Evolutionary conservation across 1,140 invertebrate genomes (phyloP).

Genomic region (Hormaphis cornu): DNA sequence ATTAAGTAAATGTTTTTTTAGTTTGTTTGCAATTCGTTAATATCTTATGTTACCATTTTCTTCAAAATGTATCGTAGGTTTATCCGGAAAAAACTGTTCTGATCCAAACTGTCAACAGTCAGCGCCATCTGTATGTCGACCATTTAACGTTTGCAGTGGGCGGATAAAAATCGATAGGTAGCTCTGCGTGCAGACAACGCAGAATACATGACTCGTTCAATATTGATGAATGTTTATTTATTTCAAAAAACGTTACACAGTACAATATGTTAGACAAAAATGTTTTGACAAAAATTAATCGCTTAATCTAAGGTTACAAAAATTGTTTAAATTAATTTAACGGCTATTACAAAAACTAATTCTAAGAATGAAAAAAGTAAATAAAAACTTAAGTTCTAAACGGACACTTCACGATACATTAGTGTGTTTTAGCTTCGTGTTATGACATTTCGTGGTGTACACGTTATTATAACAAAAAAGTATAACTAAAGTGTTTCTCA

Average conservation of each 20-base stretch:
- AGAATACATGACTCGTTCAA: neutral
- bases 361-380: neutral
- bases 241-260: neutral
- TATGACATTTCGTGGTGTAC: too few species aligned
- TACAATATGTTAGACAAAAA: neutral
- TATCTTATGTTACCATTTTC: too few species aligned
- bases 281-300: neutral
- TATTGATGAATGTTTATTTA: neutral
- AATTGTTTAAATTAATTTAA: neutral
- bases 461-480: too few species aligned
- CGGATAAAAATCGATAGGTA: constrained; percentile 1
- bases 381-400: too few species aligned
- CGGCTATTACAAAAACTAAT: neutral
- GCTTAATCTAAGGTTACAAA: neutral
- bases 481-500: too few species aligned
- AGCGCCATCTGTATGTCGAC: neutral
- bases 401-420: too few species aligned
- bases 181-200: neutral
- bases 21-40: too few species aligned
- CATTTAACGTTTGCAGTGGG: neutral
- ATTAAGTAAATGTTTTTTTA: too few species aligned
- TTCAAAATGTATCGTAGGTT: too few species aligned
- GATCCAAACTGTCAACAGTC: too few species aligned
- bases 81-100: too few species aligned
- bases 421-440: too few species aligned